Evolutionary conservation across 2,888 invertebrate species (phyloP), one percentile per base, ranked within the genome.

Genomic region (Cataglyphis altisquamis): DNA sequence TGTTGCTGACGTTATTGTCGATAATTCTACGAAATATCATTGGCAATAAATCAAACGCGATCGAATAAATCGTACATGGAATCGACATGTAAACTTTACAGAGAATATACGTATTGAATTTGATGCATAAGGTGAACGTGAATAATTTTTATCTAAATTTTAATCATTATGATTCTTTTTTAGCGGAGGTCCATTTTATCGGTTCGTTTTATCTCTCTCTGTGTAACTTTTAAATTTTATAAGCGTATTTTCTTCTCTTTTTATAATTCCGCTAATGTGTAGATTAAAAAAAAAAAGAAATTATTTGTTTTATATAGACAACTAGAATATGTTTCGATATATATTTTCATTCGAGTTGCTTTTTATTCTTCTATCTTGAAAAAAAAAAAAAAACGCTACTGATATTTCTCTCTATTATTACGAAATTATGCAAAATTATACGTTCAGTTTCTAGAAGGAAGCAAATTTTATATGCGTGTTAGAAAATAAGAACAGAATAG

Each of bases 21-120:
- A 36, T 41, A 15, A 41, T 55, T 45, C 45, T 32, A 57, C 60
- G 78, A 70, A 41, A 68, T 60, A 57, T 77, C 41, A 57, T 32
- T 68, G n/a, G 29, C 39, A 36, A 55, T 55, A 52, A 52, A 52
- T 52, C 52, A 52, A 52, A 18, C 45, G 12, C 18, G 18, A 48
- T 18, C 48, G 48, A 48, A 48, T 48, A 6, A 48, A 48, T 1
- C 10, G 41, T 18, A 57, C 6, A 25, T 5, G n/a, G 52, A 70
- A 55, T 25, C 25, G 25, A 18, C 21, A 15, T 55, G 9, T 55
- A 45, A 45, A 45, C 4, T 45, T n/a, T 9, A 55, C 21, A 21
- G 21, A 9, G 21, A 55, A 2, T 36, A 70, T 12, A 45, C 10
- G 10, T 39, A 10, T 39, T 5, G 41, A 41, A 12, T 41, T 10